phyloP scores from a whole-genome alignment of 1,140 invertebrate genomes.

The Akabosia matsudoensis region DNA sequence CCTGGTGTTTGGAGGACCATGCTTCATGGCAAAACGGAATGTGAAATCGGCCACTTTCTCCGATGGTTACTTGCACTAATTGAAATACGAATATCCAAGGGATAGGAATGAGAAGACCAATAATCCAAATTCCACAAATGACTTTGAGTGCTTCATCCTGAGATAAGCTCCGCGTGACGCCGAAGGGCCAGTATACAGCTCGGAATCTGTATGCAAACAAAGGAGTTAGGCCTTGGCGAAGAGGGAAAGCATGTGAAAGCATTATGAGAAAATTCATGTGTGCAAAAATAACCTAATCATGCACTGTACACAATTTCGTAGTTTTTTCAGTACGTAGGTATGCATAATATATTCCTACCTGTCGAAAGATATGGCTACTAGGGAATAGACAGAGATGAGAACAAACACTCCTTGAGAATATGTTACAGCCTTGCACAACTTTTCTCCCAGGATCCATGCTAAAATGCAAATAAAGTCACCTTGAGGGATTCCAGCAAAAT shows the following conservation, averaged over 20 bases:
- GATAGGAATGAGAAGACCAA: too few species aligned
- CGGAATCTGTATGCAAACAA: background rate
- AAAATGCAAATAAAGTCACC: too few species aligned
- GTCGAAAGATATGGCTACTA: background rate
- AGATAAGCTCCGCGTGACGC: background rate
- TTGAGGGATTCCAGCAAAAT: too few species aligned
- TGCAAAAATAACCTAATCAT: too few species aligned
- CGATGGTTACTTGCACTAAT: too few species aligned
- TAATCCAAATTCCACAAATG: background rate
- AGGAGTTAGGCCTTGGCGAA: too few species aligned
- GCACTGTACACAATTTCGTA: too few species aligned
- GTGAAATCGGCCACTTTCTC: too few species aligned
- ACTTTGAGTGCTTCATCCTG: background rate
- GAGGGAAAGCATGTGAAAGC: background rate
- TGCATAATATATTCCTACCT: too few species aligned
- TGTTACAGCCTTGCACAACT: background rate
- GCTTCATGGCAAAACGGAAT: background rate
- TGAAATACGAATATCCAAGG: too few species aligned
- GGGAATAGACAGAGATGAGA: background rate
- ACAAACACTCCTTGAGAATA: background rate
- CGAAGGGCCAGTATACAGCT: background rate
- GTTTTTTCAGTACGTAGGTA: too few species aligned
- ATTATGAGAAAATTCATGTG: too few species aligned
- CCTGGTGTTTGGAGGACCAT: background rate
- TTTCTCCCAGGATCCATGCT: background rate